A percentile compares a stretch with the other conserved stretches of the same genome.
These are phyloP conservation scores for Melanchra persicariae DNA, from an alignment of 2,888 invertebrate genomes.

Conservation along the genomic window DNA sequence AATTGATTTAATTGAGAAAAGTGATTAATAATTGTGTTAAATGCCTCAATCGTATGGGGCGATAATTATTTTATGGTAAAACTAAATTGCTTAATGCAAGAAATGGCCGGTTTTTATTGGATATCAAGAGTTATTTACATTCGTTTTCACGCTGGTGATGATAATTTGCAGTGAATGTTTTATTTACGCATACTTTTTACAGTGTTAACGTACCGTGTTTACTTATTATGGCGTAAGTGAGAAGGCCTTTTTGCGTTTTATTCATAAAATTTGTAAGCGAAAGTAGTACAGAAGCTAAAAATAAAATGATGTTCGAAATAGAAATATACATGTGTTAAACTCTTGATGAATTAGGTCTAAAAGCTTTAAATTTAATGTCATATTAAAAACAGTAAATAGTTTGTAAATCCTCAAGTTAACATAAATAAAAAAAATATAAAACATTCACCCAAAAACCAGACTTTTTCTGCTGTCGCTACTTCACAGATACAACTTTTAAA, in stretches of 20 bases:
- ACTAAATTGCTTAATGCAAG: conserved; percentile 64
- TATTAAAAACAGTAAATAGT: neutral
- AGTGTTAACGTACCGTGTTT: conserved; percentile 14
- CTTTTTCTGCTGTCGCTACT: conserved; percentile 74
- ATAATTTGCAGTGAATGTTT: conserved; percentile 49
- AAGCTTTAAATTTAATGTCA: neutral
- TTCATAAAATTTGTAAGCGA: neutral
- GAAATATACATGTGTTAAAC: neutral
- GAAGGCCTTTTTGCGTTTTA: conserved; percentile 8
- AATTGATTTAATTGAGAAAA: conserved; percentile 68
- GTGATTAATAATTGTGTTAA: conserved; percentile 66
- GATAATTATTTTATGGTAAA: conserved; percentile 70
- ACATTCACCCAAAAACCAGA: neutral
- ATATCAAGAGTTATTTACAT: conserved; percentile 62
- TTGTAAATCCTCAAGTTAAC: neutral
- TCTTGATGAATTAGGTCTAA: neutral
- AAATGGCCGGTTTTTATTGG: conserved; percentile 61
- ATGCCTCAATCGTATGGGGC: conserved; percentile 58
- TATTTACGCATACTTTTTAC: conserved; percentile 44
- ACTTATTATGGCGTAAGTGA: conserved; percentile 21
- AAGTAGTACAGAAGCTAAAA: neutral
- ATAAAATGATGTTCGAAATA: neutral
- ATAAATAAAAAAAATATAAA: neutral
- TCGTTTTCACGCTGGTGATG: conserved; percentile 58
- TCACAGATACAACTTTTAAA: conserved; percentile 82